Conservation (phyloP, 1,140 invertebrate species). For the Venturia canescens region DNA sequence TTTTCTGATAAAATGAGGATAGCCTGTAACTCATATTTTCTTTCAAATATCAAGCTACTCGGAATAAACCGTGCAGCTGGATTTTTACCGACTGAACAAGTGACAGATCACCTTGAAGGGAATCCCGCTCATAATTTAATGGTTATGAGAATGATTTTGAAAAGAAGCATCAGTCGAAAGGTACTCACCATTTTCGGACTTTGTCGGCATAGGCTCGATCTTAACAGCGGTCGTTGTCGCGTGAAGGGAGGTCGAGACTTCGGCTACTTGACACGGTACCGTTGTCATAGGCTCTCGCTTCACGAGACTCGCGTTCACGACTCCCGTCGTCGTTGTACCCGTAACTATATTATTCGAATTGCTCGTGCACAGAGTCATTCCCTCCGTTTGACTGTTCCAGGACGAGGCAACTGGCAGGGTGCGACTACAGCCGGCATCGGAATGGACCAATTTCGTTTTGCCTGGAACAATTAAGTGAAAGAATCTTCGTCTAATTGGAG, state of each 20-base stretch:
- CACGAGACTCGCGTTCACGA: slow-evolving; percentile 67
- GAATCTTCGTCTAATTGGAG: neutral
- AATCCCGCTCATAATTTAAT: too few relatives aligned
- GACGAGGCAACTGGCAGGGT: slow-evolving; percentile 72
- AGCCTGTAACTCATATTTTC: too few relatives aligned
- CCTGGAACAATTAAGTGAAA: slow-evolving; percentile 58
- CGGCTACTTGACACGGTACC: slow-evolving; percentile 80
- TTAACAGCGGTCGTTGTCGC: slow-evolving; percentile 74
- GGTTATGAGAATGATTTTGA: too few relatives aligned
- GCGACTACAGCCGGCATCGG: slow-evolving; percentile 73
- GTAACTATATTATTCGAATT: slow-evolving; percentile 35
- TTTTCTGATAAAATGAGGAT: too few relatives aligned
- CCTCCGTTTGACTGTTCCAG: slow-evolving; percentile 66
- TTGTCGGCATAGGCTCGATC: slow-evolving; percentile 71
- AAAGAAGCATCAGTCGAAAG: neutral
- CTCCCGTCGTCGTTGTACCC: slow-evolving; percentile 51
- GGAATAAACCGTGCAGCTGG: too few relatives aligned
- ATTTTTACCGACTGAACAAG: too few relatives aligned
- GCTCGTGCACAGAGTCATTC: slow-evolving; percentile 29
- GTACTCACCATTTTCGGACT: slow-evolving; percentile 72
- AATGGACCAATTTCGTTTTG: slow-evolving; percentile 72
- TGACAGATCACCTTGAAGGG: too few relatives aligned
- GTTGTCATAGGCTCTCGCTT: slow-evolving; percentile 79
- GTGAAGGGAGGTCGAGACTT: slow-evolving; percentile 81
- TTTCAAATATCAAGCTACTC: too few relatives aligned